Evolutionary conservation across 2,888 invertebrate species (phyloP).

Genomic region (Theretra japonica): DNA sequence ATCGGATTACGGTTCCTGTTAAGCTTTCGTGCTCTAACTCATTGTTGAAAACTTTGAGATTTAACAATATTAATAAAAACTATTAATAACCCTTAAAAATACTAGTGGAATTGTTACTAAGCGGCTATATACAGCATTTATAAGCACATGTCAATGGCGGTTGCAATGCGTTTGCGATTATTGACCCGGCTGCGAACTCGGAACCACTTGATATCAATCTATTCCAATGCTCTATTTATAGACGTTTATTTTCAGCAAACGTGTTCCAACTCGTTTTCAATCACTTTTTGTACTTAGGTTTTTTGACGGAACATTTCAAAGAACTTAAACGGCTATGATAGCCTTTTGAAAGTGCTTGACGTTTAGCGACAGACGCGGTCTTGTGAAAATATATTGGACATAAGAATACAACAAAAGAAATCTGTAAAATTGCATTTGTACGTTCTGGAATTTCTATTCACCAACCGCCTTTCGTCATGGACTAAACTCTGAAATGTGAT

Average conservation of each 20-base stretch:
- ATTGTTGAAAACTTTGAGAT: no score
- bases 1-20: no score
- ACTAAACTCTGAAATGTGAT: background rate
- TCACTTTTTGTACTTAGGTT: background rate
- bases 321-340: background rate
- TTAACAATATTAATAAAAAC: no score
- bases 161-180: slow-evolving; percentile 18
- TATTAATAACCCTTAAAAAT: background rate
- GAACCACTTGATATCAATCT: slow-evolving; percentile 27
- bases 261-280: slow-evolving; percentile 10
- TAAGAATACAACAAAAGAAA: background rate
- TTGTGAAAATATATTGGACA: background rate
- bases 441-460: background rate
- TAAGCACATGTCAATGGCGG: slow-evolving; percentile 1
- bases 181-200: slow-evolving; percentile 24
- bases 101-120: background rate
- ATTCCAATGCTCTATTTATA: slow-evolving; percentile 21
- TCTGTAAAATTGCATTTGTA: background rate
- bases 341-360: background rate
- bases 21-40: no score
- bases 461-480: background rate
- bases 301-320: background rate
- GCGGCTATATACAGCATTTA: background rate
- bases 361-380: background rate
- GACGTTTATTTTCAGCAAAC: slow-evolving; percentile 23